phyloP scores from a whole-genome alignment of 30 jellyfish, hydroid and myxozoan genomes.

The Aurelia coerulea region DNA sequence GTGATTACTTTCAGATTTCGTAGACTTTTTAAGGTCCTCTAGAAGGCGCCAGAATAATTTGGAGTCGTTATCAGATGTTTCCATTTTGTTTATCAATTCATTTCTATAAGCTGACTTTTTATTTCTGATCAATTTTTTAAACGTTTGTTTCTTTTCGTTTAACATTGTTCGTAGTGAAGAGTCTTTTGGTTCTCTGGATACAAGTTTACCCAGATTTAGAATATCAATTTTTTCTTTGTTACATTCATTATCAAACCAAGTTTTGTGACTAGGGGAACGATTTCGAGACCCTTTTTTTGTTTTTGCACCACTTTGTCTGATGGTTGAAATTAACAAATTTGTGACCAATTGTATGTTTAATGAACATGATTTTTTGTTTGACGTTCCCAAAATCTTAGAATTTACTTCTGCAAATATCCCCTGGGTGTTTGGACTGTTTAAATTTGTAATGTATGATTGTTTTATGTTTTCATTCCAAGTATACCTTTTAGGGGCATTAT shows the following conservation, averaged over 20 bases:
- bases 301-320: slow-evolving; percentile 12
- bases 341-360: neutral
- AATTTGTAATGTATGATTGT: slow-evolving; percentile 3
- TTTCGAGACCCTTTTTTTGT: neutral
- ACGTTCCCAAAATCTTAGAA: slow-evolving; percentile 5
- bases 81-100: too few relatives aligned
- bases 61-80: slow-evolving; percentile 1
- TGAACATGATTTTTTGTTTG: neutral
- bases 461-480: too few relatives aligned
- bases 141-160: neutral
- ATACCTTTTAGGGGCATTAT: too few relatives aligned
- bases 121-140: neutral
- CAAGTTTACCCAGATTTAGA: slow-evolving; percentile 1
- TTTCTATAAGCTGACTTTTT: neutral
- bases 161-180: too few relatives aligned
- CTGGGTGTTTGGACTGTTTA: neutral
- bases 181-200: slow-evolving; percentile 12
- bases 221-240: neutral
- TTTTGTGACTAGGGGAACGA: slow-evolving; percentile 2
- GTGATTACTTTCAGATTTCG: neutral
- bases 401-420: neutral
- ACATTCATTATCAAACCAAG: slow-evolving; percentile 4
- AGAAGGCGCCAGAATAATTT: neutral
- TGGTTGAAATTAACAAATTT: neutral
- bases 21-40: neutral